A percentile compares a stretch with the other conserved stretches of the same genome.
phyloP scores from a whole-genome alignment of 2,888 invertebrate species.

The Drosophila lacicola region DNA sequence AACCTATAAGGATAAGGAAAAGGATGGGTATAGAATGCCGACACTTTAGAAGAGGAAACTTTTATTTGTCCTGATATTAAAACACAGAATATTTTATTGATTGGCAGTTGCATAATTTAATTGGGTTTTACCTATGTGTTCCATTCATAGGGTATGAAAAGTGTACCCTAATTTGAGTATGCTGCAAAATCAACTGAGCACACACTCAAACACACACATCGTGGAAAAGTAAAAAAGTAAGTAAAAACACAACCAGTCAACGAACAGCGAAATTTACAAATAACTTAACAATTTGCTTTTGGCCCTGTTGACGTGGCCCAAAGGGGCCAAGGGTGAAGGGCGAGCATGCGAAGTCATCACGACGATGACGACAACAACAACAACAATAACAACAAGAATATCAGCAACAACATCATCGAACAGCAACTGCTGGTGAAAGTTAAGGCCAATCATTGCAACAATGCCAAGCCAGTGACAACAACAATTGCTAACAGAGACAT shows the following conservation, averaged over 20 bases:
- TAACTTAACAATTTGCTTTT: conserved; percentile 80
- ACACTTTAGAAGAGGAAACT: background rate
- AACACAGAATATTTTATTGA: no score
- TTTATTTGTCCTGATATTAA: no score
- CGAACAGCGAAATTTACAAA: conserved; percentile 73
- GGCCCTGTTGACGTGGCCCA: conserved; percentile 53
- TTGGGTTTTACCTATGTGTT: background rate
- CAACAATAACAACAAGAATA: conserved; percentile 16
- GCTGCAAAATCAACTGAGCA: conserved; percentile 49
- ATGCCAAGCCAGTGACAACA: conserved; percentile 61
- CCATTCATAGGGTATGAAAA: conserved; percentile 20
- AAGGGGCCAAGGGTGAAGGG: conserved; percentile 56
- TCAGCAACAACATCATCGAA: conserved; percentile 16
- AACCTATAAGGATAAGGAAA: background rate
- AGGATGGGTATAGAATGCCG: background rate
- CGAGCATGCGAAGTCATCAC: conserved; percentile 68
- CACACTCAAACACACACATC: conserved; percentile 5
- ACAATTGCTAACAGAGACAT: conserved; percentile 75
- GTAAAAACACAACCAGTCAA: conserved; percentile 40
- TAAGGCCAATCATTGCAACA: conserved; percentile 75
- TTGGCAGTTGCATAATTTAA: background rate
- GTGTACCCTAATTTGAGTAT: conserved; percentile 1
- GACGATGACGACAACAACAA: conserved; percentile 51
- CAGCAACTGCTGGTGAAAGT: conserved; percentile 67
- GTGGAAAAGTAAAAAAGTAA: conserved; percentile 15